phyloP scores from a whole-genome alignment of 2,888 invertebrate species.

The Drosophila nr. perissopoda region DNA sequence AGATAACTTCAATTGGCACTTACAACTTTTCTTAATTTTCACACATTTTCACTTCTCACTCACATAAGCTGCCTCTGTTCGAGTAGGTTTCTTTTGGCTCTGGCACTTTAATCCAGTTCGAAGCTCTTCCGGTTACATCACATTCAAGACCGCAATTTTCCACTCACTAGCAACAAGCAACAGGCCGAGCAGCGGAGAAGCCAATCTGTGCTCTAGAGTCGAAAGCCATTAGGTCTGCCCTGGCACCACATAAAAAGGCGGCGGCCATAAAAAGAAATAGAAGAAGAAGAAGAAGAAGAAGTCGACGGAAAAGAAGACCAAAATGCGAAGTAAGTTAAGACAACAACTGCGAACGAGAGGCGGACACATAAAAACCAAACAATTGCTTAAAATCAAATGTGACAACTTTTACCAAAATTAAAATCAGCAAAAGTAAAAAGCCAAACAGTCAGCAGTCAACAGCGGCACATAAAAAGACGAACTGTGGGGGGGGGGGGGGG shows the following conservation, averaged over 20 bases:
- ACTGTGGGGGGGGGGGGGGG: neutral
- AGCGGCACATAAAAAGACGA: slow-evolving; percentile 35
- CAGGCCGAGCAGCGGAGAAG: slow-evolving; percentile 20
- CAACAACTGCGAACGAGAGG: slow-evolving; percentile 53
- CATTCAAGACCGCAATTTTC: slow-evolving; percentile 53
- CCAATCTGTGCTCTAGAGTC: slow-evolving; percentile 44
- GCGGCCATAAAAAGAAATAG: slow-evolving; percentile 47
- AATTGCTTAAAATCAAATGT: slow-evolving; percentile 80
- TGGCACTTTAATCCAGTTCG: slow-evolving; percentile 32
- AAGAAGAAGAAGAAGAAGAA: slow-evolving; percentile 5
- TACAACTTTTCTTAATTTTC: slow-evolving; percentile 30
- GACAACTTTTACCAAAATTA: slow-evolving; percentile 80
- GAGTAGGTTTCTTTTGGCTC: neutral
- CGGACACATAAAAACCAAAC: slow-evolving; percentile 73
- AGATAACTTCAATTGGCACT: slow-evolving; percentile 23
- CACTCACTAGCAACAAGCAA: slow-evolving; percentile 53
- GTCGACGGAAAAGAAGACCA: neutral
- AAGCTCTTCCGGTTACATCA: slow-evolving; percentile 56
- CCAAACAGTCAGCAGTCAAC: slow-evolving; percentile 22
- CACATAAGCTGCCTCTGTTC: slow-evolving; percentile 2
- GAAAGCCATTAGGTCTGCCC: slow-evolving; percentile 53
- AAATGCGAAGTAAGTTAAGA: slow-evolving; percentile 60
- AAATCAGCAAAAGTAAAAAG: slow-evolving; percentile 70
- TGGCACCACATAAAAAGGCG: slow-evolving; percentile 46
- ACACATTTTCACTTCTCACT: slow-evolving; percentile 12